phyloP scores from a whole-genome alignment of 1,140 invertebrate species.

The Onthophagus taurus region DNA sequence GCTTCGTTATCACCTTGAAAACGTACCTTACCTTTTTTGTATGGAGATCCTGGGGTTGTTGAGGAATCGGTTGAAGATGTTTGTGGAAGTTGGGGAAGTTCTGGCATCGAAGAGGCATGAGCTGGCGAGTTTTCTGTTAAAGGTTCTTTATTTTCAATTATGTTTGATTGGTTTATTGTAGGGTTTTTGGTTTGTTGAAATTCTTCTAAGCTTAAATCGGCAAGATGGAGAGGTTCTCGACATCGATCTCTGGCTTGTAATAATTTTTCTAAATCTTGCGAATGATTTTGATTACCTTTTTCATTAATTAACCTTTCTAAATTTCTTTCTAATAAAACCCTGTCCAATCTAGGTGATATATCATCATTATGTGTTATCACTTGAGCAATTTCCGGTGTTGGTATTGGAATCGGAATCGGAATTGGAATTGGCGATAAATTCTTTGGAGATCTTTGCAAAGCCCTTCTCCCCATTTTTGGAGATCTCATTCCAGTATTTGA shows the following conservation, averaged over 20 bases:
- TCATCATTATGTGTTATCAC: slow-evolving; percentile 31
- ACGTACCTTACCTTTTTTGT: slow-evolving; percentile 41
- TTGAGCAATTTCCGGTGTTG: slow-evolving; percentile 19
- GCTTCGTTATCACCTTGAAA: slow-evolving; percentile 55
- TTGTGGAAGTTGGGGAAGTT: slow-evolving; percentile 37
- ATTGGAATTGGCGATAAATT: slow-evolving; percentile 23
- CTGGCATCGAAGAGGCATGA: slow-evolving; percentile 58
- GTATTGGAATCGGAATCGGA: slow-evolving; percentile 31
- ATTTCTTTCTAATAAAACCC: slow-evolving; percentile 50
- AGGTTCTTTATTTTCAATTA: slow-evolving; percentile 18
- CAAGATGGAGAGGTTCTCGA: slow-evolving; percentile 48
- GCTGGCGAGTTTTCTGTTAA: slow-evolving; percentile 28
- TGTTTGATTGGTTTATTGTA: slow-evolving; percentile 22
- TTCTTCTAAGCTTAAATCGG: slow-evolving; percentile 41
- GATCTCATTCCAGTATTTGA: slow-evolving; percentile 38
- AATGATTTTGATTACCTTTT: slow-evolving; percentile 20
- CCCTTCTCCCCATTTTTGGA: slow-evolving; percentile 47
- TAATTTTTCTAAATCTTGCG: slow-evolving; percentile 40
- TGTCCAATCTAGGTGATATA: slow-evolving; percentile 40
- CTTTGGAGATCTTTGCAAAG: slow-evolving; percentile 39
- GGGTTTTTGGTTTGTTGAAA: slow-evolving; percentile 36
- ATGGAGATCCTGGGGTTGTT: slow-evolving; percentile 31
- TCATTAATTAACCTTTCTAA: slow-evolving; percentile 45
- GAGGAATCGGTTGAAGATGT: slow-evolving; percentile 11
- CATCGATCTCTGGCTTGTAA: slow-evolving; percentile 47